These are phyloP conservation scores for Brachionus calyciflorus DNA, from an alignment of 1,140 invertebrate genomes.

Conservation along the genomic window DNA sequence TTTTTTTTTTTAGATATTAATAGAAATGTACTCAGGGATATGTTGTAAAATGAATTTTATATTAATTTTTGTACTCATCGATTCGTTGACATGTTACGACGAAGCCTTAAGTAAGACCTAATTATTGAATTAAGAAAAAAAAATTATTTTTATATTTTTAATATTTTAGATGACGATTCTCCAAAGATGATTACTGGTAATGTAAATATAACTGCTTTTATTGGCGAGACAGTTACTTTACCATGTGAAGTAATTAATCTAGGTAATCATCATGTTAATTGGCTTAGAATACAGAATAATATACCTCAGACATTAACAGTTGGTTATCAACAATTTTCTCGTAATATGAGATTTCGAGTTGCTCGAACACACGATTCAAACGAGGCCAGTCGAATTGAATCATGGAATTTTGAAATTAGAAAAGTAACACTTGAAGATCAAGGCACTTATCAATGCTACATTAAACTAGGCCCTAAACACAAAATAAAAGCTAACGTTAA, in stretches of 20 bases:
- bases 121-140: too few species aligned
- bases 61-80: too few species aligned
- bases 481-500: slow-evolving; percentile 21
- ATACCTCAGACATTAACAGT: slow-evolving; percentile 29
- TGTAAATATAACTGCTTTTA: slow-evolving; percentile 2
- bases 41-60: too few species aligned
- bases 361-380: background rate
- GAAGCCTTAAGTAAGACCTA: too few species aligned
- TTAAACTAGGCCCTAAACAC: background rate
- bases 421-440: slow-evolving; percentile 30
- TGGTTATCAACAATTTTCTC: slow-evolving; percentile 37
- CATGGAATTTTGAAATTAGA: slow-evolving; percentile 46
- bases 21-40: too few species aligned
- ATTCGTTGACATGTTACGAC: too few species aligned
- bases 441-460: slow-evolving; percentile 16
- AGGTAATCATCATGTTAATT: slow-evolving; percentile 21
- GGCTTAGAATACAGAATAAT: slow-evolving; percentile 1
- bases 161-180: background rate
- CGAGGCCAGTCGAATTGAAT: background rate
- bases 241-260: slow-evolving; percentile 34
- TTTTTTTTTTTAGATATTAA: too few species aligned
- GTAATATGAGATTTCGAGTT: slow-evolving; percentile 32
- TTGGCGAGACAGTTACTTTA: slow-evolving; percentile 22
- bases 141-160: too few species aligned
- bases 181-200: slow-evolving; percentile 15